Base-by-base conservation (phyloP, 2,797 vertebrate genomes). In the Glyptemys insculpta region DNA sequence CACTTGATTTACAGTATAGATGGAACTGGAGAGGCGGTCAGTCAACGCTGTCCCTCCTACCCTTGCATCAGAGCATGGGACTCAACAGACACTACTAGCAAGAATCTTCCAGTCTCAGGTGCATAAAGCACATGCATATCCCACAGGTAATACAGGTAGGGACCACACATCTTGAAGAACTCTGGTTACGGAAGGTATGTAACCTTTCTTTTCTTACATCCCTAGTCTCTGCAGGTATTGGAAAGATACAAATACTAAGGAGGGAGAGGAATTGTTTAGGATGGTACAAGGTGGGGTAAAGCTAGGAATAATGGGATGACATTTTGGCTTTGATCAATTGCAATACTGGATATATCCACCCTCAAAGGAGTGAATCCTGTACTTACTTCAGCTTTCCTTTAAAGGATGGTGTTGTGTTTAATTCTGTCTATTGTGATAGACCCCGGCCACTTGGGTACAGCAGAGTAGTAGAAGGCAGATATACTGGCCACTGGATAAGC, bases 331-430 rank as follows among this genome's bases (percentile, higher is more conserved):
- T 83, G 34, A 44, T 25, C 15, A 79, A 1, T 31, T 34, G 9
- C 65, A 47, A 88, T 87, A 16, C n/a, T 90, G 59, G 15, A 49
- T 81, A 37, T 29, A 31, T 74, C 47, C 21, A 56, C 15, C 29
- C 41, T 19, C 91, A 23, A 76, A 81, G 56, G 52, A 83, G 10
- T 79, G 44, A 82, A 10, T 62, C 23, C 89, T 81, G 12, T 1
- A 3, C 23, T 89, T 91, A 4, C 27, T 90, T 91, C 76, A 81
- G 2, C n/a, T 88, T 94, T 86, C 47, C 79, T 94, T 29, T 72
- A 34, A 65, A 54, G 0, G 0, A 4, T 6, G 12, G 27, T 1
- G 0, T 37, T 54, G 19, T 79, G 41, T 14, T 88, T 83, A 83
- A 78, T 79, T 59, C 21, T 54, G 19, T 54, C 53, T 54, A 23